phyloP scores from a whole-genome alignment of 1,140 invertebrate species.

The Lordiphosa mommai region DNA sequence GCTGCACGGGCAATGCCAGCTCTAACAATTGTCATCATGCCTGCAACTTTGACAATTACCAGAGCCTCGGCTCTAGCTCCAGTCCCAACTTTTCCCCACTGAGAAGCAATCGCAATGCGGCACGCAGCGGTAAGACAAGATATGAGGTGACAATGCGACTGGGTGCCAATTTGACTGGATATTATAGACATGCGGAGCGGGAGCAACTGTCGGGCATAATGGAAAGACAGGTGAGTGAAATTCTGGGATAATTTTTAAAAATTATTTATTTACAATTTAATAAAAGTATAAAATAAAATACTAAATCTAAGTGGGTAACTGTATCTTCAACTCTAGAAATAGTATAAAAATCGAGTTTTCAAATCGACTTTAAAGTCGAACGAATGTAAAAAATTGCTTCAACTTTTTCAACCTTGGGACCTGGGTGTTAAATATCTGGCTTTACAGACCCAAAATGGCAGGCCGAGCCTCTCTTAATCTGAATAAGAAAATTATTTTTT shows the following conservation, averaged over 20 bases:
- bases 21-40: conserved; percentile 51
- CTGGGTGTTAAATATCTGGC: no score
- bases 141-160: conserved; percentile 77
- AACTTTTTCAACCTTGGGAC: no score
- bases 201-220: conserved; percentile 67
- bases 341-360: no score
- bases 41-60: conserved; percentile 48
- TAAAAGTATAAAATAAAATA: no score
- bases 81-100: conserved; percentile 25
- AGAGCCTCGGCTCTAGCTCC: conserved; percentile 1
- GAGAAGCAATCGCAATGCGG: conserved; percentile 45
- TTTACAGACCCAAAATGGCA: no score
- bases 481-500: no score
- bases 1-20: conserved; percentile 62
- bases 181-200: conserved; percentile 62
- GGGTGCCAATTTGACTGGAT: conserved; percentile 72
- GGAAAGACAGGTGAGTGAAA: conserved; percentile 68
- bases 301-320: neutral
- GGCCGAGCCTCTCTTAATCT: no score
- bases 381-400: no score
- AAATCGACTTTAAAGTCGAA: no score
- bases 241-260: neutral
- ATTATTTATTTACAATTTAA: neutral
- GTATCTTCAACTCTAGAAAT: no score
- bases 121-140: conserved; percentile 69